phyloP scores from a whole-genome alignment of 2,797 vertebrate genomes.

The Malacoctenus gilli region DNA sequence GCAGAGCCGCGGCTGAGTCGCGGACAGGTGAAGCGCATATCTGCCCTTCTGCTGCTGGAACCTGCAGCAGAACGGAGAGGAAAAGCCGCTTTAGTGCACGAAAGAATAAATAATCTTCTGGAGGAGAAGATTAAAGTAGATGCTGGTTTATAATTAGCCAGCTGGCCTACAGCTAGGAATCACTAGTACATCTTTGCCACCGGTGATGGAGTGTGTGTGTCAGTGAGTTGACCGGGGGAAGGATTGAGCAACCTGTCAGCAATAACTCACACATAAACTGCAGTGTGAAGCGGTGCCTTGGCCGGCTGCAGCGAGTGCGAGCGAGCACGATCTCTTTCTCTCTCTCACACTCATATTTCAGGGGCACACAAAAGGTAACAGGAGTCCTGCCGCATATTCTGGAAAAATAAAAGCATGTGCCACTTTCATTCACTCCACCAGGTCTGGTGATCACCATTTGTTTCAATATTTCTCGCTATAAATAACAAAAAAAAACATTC shows the following conservation, averaged over 20 bases:
- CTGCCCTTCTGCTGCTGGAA: conserved; percentile 2
- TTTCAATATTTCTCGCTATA: too few species aligned
- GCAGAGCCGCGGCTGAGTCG: conserved; percentile 41
- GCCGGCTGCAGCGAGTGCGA: background rate
- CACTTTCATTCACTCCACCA: background rate
- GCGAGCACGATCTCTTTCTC: background rate
- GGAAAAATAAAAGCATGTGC: too few species aligned
- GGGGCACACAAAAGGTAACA: conserved; percentile 6
- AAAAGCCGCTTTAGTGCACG: conserved; percentile 36
- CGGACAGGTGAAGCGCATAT: conserved; percentile 26
- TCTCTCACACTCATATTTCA: conserved; percentile 9
- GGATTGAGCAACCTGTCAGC: conserved; percentile 71
- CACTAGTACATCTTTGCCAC: conserved; percentile 79
- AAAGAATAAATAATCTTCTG: conserved; percentile 70
- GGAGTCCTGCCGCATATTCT: background rate
- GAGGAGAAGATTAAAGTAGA: conserved; percentile 70
- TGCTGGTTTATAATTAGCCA: conserved; percentile 79
- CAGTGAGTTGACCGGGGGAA: conserved; percentile 60
- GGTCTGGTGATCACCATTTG: too few species aligned
- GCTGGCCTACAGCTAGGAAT: conserved; percentile 65
- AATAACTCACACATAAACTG: conserved; percentile 68
- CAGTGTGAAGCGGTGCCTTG: conserved; percentile 8
- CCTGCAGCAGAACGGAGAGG: conserved; percentile 47
- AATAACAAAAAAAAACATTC: too few species aligned
- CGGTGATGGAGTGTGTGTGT: conserved; percentile 72